phyloP scores from a whole-genome alignment of 1,140 invertebrate species.

The Drosophila sucinea region DNA sequence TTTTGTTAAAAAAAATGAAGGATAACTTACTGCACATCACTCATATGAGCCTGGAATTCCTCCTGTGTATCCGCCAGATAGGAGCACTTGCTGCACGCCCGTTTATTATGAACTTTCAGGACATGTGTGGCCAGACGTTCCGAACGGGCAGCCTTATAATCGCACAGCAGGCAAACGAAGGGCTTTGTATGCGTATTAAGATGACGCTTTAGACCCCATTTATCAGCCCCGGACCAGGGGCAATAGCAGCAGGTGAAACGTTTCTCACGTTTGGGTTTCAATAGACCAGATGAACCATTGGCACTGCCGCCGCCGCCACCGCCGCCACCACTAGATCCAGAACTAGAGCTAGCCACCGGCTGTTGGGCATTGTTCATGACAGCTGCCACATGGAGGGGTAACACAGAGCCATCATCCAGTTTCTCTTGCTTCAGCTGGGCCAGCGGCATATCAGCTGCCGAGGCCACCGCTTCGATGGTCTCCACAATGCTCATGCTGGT shows the following conservation, averaged over 20 bases:
- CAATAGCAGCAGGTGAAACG: constrained; percentile 94
- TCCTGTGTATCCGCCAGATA: constrained; percentile 92
- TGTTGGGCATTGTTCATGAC: constrained; percentile 58
- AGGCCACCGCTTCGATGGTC: constrained; percentile 81
- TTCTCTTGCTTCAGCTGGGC: constrained; percentile 82
- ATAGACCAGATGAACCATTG: constrained; percentile 45
- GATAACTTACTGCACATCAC: constrained; percentile 87
- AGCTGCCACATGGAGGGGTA: constrained; percentile 55
- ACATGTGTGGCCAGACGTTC: constrained; percentile 94
- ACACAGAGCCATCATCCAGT: constrained; percentile 66
- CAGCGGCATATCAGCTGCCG: constrained; percentile 72
- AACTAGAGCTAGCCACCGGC: constrained; percentile 68
- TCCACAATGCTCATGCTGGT: constrained; percentile 81
- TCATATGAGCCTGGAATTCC: constrained; percentile 90
- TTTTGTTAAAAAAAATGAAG: neutral
- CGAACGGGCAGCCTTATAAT: constrained; percentile 94
- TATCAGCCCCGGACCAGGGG: constrained; percentile 95
- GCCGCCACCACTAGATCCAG: constrained; percentile 56
- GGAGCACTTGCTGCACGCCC: constrained; percentile 93
- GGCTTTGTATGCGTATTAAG: constrained; percentile 96
- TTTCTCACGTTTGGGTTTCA: constrained; percentile 85
- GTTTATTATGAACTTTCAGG: constrained; percentile 94
- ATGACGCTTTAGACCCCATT: constrained; percentile 96
- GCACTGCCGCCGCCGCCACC: constrained; percentile 42
- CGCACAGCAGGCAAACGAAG: constrained; percentile 93